Base-by-base conservation (phyloP, 2,888 invertebrate species). In the Archaeoteleia sp. region DNA sequence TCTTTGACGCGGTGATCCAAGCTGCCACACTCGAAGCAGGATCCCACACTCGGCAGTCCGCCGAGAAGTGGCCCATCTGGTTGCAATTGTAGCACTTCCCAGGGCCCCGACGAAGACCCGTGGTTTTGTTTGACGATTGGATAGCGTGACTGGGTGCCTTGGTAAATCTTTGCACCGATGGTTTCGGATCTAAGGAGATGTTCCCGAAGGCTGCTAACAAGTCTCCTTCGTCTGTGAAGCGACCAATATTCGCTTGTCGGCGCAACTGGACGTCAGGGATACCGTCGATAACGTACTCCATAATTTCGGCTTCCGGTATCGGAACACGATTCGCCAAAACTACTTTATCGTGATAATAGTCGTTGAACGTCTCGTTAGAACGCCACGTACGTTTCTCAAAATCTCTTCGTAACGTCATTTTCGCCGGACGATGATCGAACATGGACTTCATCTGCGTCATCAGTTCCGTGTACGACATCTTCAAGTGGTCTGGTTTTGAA, bases 381-480 rank as follows among this genome's bases (percentile, higher is more conserved):
- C 46, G 49, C 68, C 73, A 75, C 20, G 15, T 25, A 10, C 72
- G 62, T 2, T 42, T 10, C 35, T 73, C 73, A 6, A 75, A 75
- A 12, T 61, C 20, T 49, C 30, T 66, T 8, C 67, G 14, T 1
- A 58, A 15, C 0, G 46, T 51, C 5, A 71, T 12, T 46, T 60
- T 55, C 8, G 27, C 69, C 2, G 57, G 55, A 7, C 66, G 48
- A 4, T 62, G 69, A 27, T 70, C 63, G 46, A 5, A 39, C 39
- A 39, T 23, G 20, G 14, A 10, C 12, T 1, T 6, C 39, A 39
- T 39, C 23, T 39, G 37, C 4, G 1, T 9, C 23, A 29, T 8
- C 30, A 9, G 8, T 30, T 9, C n/a, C 30, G 9, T 8, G 8
- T 5, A 29, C 1, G 29, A 5, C 29, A 29, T n/a, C 8, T 1